Base-by-base conservation (phyloP, 1,140 invertebrate species). In the Platyura marginata region DNA sequence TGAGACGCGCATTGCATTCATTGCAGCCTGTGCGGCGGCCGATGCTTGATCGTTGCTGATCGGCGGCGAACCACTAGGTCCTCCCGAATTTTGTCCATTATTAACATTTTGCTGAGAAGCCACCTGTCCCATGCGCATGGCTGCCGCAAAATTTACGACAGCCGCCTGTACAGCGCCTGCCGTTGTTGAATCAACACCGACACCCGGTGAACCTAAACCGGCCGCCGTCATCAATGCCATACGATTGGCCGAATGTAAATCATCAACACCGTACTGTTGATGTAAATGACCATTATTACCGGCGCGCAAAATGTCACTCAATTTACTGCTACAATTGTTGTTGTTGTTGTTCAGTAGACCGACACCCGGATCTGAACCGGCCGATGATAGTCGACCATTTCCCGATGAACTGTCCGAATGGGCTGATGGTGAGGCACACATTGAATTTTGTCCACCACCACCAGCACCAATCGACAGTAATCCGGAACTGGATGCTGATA, bases 401-500 rank as follows among this genome's bases (percentile, higher is more conserved):
- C 78, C 80, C 25, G 79, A 83, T 21, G 79, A 82, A 50, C 77
- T 81, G 57, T 86, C 81, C 23, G 81, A 85, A 59, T 84, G 80
- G 8, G 77, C 79, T 42, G 75, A 79, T n/a, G 81, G 81, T 19
- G 79, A 82, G 21, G 78, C 77, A 50, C 79, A 82, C 65, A 75
- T 68, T 21, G 74, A 68, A 47, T 71, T 64, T 51, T 69, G 65
- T 10, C 44, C 48, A 32, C 23, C 36, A 5, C 40, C 45, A 3
- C 40, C 41, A 2, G 44, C 39, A 21, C 54, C 35, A 1, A 67
- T 64, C n/a, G n/a, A n/a, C 49, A 76, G 52, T 44, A 73, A 54
- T 44, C 69, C 66, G 57, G 63, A 61, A 46, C 67, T 62, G n/a
- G 72, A 67, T 22, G 72, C 68, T 19, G 71, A 68, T 4, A 73